phyloP scores from a whole-genome alignment of 2,888 invertebrate genomes.

The Mesopsocus fuscifrons region DNA sequence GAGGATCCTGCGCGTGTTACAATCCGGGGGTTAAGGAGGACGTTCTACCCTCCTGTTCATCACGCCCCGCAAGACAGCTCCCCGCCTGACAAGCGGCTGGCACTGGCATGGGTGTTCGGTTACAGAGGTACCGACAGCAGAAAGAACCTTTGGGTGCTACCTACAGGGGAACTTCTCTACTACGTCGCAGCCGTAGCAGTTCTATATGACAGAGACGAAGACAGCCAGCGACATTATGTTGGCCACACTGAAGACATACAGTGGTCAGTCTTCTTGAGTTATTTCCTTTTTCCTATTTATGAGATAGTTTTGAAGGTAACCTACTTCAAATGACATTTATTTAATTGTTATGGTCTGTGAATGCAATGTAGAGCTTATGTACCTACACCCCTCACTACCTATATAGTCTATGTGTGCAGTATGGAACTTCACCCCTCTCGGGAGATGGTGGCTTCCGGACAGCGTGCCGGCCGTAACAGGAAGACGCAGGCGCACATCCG shows the following conservation, averaged over 20 bases:
- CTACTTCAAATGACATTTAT: too few species aligned
- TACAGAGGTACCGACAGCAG: slow-evolving; percentile 83
- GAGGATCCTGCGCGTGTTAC: slow-evolving; percentile 71
- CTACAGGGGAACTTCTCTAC: slow-evolving; percentile 82
- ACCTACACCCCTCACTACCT: too few species aligned
- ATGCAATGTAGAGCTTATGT: too few species aligned
- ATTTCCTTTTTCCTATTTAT: slow-evolving; percentile 2
- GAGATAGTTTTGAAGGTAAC: too few species aligned
- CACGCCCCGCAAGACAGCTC: slow-evolving; percentile 67
- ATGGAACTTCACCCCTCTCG: slow-evolving; percentile 78
- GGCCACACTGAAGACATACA: slow-evolving; percentile 89
- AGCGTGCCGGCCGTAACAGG: slow-evolving; percentile 62
- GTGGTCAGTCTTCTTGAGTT: slow-evolving; percentile 38
- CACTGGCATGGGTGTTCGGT: slow-evolving; percentile 91
- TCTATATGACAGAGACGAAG: slow-evolving; percentile 69
- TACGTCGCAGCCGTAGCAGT: slow-evolving; percentile 85
- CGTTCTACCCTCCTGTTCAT: slow-evolving; percentile 74
- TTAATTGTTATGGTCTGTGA: too few species aligned
- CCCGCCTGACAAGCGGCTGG: slow-evolving; percentile 73
- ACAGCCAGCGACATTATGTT: slow-evolving; percentile 72
- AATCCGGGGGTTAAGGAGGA: slow-evolving; percentile 60
- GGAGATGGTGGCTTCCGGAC: slow-evolving; percentile 77
- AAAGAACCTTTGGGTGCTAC: slow-evolving; percentile 78
- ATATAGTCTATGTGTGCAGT: too few species aligned
- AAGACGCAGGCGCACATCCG: slow-evolving; percentile 78